Evolutionary conservation across 2,888 invertebrate genomes (phyloP), one percentile per base, ranked within the genome.

Genomic region (Zaprionus bogoriensis): DNA sequence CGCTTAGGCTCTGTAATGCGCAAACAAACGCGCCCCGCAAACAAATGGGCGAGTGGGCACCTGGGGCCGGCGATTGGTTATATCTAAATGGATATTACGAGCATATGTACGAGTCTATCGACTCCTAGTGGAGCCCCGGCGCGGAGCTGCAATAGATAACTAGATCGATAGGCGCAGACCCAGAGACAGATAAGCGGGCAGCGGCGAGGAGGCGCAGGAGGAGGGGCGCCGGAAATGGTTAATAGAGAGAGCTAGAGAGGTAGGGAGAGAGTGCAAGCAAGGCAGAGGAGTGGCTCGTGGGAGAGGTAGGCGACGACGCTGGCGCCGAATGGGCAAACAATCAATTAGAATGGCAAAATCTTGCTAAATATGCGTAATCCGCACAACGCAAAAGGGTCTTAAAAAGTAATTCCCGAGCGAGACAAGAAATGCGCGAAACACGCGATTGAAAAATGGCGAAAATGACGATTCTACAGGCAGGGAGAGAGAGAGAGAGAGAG

Each of bases 361-460:
- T 76, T 77, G 64, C 70, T 77, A 84, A 88, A 87, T 88, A 87
- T 66, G 70, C 65, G 47, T 87, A 86, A 88, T 87, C 88, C 78
- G 58, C 45, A 50, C 58, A 83, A 70, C 70, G 77, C 85, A 77
- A 86, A 78, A 63, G 63, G 72, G 69, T 72, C 83, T 83, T 83
- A 87, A 79, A 83, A 87, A 73, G 60, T 83, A 83, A 83, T 83
- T 73, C 83, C 79, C 74, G 60, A 39, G 45, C 59, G 46, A 52
- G 52, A 67, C 62, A 72, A 74, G 53, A 66, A 67, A 62, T 39
- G 53, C 25, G 36, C 36, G 48, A 61, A 73, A 64, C 14, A 55
- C 48, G 57, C 60, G 59, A 57, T 12, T 45, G 44, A 39, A 62
- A 61, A 69, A 70, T 74, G 57, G 70, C 63, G 52, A 63, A 63